These are phyloP conservation scores for Thunnus maccoyii DNA, from an alignment of 2,113 vertebrate species.

Conservation along the genomic window DNA sequence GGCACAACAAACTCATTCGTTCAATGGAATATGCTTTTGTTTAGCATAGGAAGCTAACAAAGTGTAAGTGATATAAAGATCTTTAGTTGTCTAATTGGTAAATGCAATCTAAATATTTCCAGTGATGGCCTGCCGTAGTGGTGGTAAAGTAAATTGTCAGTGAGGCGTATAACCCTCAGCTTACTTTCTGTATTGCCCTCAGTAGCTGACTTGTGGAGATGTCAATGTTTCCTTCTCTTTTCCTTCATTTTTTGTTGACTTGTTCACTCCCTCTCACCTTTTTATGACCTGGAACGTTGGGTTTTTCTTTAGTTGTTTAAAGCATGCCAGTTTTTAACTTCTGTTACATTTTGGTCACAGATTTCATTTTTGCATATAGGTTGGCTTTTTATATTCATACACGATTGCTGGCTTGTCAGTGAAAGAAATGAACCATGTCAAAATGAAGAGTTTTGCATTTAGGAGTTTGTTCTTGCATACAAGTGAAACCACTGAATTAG, in stretches of 20 bases:
- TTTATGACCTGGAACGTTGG: constrained; percentile 28
- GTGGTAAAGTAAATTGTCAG: constrained; percentile 17
- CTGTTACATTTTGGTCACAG: constrained; percentile 68
- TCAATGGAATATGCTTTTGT: constrained; percentile 28
- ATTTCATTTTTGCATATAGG: constrained; percentile 45
- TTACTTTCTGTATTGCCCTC: neutral
- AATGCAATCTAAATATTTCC: constrained; percentile 10
- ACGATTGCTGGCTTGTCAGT: constrained; percentile 28
- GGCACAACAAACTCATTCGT: neutral
- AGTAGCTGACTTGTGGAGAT: constrained; percentile 17
- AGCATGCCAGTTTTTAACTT: constrained; percentile 64
- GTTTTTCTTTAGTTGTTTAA: constrained; percentile 54
- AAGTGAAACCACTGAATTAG: constrained; percentile 34
- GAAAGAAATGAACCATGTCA: constrained; percentile 20
- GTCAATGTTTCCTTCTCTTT: constrained; percentile 21
- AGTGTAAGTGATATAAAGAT: constrained; percentile 11
- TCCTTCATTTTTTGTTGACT: constrained; percentile 1
- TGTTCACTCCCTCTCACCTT: constrained; percentile 39
- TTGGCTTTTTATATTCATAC: constrained; percentile 53
- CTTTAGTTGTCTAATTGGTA: constrained; percentile 21
- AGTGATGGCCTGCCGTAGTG: neutral
- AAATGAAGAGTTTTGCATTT: constrained; percentile 3
- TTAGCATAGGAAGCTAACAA: constrained; percentile 40
- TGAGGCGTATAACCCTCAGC: neutral
- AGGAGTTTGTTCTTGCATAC: neutral